phyloP scores from a whole-genome alignment of 2,888 invertebrate genomes.

The Carabus problematicus region DNA sequence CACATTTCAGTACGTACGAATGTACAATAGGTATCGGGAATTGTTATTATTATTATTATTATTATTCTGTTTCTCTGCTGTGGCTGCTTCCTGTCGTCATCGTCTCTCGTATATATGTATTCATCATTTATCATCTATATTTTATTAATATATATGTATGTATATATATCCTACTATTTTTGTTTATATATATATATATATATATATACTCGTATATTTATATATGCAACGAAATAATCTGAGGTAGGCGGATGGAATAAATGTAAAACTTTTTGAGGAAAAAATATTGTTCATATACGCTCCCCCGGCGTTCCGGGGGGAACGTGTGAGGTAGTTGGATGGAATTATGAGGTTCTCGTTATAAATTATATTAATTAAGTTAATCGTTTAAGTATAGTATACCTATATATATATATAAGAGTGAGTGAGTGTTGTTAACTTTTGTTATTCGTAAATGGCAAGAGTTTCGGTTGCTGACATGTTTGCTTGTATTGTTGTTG shows the following conservation, averaged over 20 bases:
- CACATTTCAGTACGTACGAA: slow-evolving; percentile 37
- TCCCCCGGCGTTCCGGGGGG: no score
- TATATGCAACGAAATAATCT: slow-evolving; percentile 55
- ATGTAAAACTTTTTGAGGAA: slow-evolving; percentile 50
- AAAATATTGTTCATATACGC: slow-evolving; percentile 44
- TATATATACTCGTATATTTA: no score
- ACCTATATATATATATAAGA: slow-evolving; percentile 10
- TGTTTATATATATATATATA: no score
- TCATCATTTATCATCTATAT: slow-evolving; percentile 2
- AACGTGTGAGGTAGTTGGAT: slow-evolving; percentile 65
- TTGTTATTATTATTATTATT: not conserved
- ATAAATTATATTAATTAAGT: no score
- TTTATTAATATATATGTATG: no score
- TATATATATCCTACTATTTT: slow-evolving; percentile 29
- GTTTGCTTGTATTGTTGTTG: no score
- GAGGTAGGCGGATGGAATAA: slow-evolving; percentile 79
- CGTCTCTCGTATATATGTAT: slow-evolving; percentile 48
- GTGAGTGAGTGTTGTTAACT: not conserved
- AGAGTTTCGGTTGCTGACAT: slow-evolving; percentile 32
- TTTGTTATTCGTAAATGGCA: slow-evolving; percentile 20
- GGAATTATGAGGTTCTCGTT: slow-evolving; percentile 58
- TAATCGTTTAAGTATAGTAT: slow-evolving; percentile 27
- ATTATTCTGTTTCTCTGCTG: no score
- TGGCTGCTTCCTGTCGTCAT: not conserved
- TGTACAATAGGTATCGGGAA: slow-evolving; percentile 21